Evolutionary conservation across 2,888 invertebrate species (phyloP).

Genomic region (Nasonia oneida): DNA sequence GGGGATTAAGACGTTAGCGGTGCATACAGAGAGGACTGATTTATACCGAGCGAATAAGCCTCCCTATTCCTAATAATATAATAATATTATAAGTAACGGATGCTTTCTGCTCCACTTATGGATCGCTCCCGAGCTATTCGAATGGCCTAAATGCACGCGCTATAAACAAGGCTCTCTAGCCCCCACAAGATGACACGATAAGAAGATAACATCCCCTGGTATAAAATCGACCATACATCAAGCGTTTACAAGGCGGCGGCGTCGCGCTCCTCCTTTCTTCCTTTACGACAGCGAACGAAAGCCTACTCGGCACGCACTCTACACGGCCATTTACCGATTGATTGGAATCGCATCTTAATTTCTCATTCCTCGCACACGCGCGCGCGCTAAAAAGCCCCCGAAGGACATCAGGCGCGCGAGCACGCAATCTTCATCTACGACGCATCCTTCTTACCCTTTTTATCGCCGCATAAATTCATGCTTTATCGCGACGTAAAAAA

Average conservation of each 20-base stretch:
- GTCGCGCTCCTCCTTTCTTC: background rate
- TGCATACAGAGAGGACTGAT: background rate
- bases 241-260: background rate
- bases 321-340: constrained; percentile 39
- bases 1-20: background rate
- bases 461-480: constrained; percentile 50
- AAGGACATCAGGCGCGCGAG: background rate
- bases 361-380: background rate
- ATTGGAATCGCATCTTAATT: constrained; percentile 53
- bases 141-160: background rate
- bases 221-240: constrained; percentile 17
- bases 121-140: background rate
- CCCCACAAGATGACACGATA: background rate
- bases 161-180: background rate
- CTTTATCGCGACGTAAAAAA: constrained; percentile 38
- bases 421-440: constrained; percentile 41
- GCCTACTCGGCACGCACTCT: background rate
- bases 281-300: background rate
- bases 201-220: background rate
- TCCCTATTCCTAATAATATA: too few relatives aligned
- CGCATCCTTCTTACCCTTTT: constrained; percentile 31
- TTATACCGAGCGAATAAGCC: background rate
- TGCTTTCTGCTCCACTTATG: background rate
- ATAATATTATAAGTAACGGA: too few relatives aligned
- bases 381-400: constrained; percentile 4